A percentile compares a stretch with the other conserved stretches of the same genome.
These are phyloP conservation scores for Monochamus saltuarius DNA, from an alignment of 1,140 invertebrate genomes.

Conservation along the genomic window DNA sequence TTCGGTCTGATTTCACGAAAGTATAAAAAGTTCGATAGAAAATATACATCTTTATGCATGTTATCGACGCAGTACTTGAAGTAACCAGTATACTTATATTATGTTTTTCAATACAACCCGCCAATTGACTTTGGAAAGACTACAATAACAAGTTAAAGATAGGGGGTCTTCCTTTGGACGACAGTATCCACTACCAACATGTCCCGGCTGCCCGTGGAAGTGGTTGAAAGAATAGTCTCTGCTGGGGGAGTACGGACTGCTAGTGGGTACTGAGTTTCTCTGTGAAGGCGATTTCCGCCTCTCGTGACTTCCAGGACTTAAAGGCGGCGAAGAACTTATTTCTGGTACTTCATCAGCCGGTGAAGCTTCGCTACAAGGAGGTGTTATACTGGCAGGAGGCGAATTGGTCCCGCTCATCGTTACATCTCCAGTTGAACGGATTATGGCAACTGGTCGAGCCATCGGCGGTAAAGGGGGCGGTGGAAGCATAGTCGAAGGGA, in stretches of 20 bases:
- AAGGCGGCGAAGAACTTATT: conserved; percentile 48
- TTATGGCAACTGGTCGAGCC: conserved; percentile 93
- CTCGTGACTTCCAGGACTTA: conserved; percentile 49
- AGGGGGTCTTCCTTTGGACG: conserved; percentile 9
- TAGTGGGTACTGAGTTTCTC: conserved; percentile 43
- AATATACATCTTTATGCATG: no score
- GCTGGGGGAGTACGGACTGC: conserved; percentile 55
- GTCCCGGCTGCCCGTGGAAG: conserved; percentile 84
- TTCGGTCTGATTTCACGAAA: no score
- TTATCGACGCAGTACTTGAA: no score
- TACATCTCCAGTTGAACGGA: conserved; percentile 78
- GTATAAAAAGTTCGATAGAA: no score
- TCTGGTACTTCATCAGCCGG: conserved; percentile 51
- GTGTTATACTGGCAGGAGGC: conserved; percentile 65
- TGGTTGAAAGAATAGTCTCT: conserved; percentile 84
- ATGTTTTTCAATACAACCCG: no score
- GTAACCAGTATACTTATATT: no score
- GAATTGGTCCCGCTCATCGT: conserved; percentile 58
- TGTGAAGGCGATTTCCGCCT: conserved; percentile 47
- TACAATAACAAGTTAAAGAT: no score
- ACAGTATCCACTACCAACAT: conserved; percentile 63
- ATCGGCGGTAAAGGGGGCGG: conserved; percentile 95
- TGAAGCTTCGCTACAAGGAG: conserved; percentile 53
- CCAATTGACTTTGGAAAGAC: no score
- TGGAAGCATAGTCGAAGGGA: conserved; percentile 85